These are phyloP conservation scores for Bemisia tabaci DNA, from an alignment of 1,140 invertebrate species.

Conservation along the genomic window DNA sequence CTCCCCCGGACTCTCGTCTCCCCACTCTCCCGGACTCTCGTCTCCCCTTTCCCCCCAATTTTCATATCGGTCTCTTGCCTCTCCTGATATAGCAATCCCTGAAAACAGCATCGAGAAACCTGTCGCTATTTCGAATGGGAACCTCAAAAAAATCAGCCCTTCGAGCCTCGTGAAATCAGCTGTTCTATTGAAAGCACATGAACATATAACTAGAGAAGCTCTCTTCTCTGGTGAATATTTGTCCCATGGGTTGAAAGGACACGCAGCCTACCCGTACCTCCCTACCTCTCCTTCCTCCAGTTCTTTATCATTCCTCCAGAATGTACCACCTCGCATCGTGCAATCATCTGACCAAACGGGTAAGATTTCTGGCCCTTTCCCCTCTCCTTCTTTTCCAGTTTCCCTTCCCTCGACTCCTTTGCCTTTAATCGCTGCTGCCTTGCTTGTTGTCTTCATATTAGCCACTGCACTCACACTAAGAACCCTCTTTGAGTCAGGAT, in stretches of 20 bases:
- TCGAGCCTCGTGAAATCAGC: conserved; percentile 48
- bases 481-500: background rate
- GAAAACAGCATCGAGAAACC: background rate
- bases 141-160: conserved; percentile 35
- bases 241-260: conserved; percentile 22
- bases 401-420: background rate
- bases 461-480: background rate
- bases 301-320: conserved; percentile 1
- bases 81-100: too few species aligned
- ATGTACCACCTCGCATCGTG: conserved; percentile 1
- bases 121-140: background rate
- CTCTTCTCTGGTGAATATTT: background rate
- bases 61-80: background rate
- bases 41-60: too few species aligned
- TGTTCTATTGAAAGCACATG: conserved; percentile 6
- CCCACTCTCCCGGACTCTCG: background rate
- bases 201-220: conserved; percentile 4
- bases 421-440: background rate
- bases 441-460: background rate
- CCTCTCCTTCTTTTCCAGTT: conserved; percentile 2
- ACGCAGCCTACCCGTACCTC: conserved; percentile 29
- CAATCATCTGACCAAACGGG: background rate
- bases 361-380: conserved; percentile 1
- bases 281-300: background rate
- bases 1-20: background rate